A percentile compares a stretch with the other conserved stretches of the same genome.
These are phyloP conservation scores for Struthio camelus DNA, from an alignment of 2,113 vertebrate species.

Conservation along the genomic window DNA sequence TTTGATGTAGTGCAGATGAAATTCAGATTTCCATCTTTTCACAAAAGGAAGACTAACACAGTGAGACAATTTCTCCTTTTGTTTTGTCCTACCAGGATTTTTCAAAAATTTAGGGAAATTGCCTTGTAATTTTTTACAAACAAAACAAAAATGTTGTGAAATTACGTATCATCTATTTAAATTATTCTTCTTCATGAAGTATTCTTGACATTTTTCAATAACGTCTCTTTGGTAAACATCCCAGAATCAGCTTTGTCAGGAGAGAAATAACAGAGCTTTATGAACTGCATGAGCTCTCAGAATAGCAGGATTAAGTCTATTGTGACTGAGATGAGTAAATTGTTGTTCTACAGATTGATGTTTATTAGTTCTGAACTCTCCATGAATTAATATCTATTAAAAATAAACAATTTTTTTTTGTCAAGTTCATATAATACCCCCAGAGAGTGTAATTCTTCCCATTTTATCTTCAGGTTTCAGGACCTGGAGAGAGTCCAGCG, in stretches of 20 bases:
- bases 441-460: neutral
- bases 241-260: neutral
- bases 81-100: neutral
- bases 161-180: neutral
- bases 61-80: neutral
- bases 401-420: neutral
- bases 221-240: neutral
- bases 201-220: neutral
- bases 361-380: conserved; percentile 14
- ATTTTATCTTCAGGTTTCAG: neutral
- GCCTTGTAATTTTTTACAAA: neutral
- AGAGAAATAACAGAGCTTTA: neutral
- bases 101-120: neutral
- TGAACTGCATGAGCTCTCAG: neutral
- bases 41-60: neutral
- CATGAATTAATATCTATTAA: neutral
- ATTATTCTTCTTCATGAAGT: neutral
- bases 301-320: neutral
- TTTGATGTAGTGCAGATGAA: neutral
- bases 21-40: neutral
- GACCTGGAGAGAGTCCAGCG: no score
- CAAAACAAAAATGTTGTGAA: neutral
- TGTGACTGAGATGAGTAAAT: neutral
- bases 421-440: neutral
- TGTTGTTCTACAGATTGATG: neutral